Conservation (phyloP, 2,113 vertebrate genomes). For the Ptychochromis oligacanthus region DNA sequence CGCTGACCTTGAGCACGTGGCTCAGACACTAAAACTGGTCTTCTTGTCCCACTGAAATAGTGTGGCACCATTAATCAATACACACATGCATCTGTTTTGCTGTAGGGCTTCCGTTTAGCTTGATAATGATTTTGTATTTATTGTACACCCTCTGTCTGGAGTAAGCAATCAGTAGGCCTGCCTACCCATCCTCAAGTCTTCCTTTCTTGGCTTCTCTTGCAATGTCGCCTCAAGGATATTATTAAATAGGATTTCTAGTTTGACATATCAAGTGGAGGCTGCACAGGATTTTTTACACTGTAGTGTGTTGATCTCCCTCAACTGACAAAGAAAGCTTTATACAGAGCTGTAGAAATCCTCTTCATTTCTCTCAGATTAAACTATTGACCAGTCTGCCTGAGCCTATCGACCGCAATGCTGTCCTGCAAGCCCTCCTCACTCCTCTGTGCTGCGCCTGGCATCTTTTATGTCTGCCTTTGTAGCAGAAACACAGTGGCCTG, state of each 20-base stretch:
- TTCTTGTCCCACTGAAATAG: conserved; percentile 20
- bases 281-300: conserved; percentile 49
- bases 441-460: neutral
- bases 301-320: conserved; percentile 59
- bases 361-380: conserved; percentile 73
- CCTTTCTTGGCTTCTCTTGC: conserved; percentile 32
- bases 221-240: conserved; percentile 74
- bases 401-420: conserved; percentile 34
- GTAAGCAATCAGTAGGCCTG: conserved; percentile 16
- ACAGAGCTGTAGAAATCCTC: conserved; percentile 64
- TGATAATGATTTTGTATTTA: conserved; percentile 48
- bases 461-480: conserved; percentile 58
- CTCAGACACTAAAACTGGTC: neutral
- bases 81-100: conserved; percentile 15
- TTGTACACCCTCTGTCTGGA: neutral
- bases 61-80: conserved; percentile 26
- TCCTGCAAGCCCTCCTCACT: conserved; percentile 32
- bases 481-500: conserved; percentile 39
- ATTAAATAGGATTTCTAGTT: conserved; percentile 75
- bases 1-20: conserved; percentile 2
- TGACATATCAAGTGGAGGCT: conserved; percentile 73
- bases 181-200: conserved; percentile 13
- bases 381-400: conserved; percentile 67
- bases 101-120: conserved; percentile 17
- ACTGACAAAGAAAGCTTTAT: conserved; percentile 52